A percentile compares a stretch with the other conserved stretches of the same genome.
These are phyloP conservation scores for Mythimna ferrago DNA, from an alignment of 2,888 invertebrate species.

Conservation along the genomic window DNA sequence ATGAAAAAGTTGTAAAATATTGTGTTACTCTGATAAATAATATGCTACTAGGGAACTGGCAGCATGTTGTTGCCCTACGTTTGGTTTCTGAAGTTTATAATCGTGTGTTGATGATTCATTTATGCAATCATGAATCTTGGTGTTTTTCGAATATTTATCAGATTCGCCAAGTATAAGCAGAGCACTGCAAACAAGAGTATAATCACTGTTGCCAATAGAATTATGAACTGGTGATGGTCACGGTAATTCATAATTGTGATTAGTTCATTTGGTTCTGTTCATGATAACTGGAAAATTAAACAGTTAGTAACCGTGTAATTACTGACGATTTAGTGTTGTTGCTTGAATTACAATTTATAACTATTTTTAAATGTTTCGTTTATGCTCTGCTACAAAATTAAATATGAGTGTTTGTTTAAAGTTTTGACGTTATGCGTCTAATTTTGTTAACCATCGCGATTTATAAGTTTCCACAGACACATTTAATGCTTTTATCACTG, in stretches of 20 bases:
- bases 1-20: not conserved
- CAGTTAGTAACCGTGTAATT: not conserved
- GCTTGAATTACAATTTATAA: too few relatives aligned
- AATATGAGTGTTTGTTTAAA: not conserved
- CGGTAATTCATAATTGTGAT: slow-evolving; percentile 1
- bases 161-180: slow-evolving; percentile 14
- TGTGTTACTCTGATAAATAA: not conserved
- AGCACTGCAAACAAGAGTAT: slow-evolving; percentile 12
- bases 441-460: slow-evolving; percentile 19
- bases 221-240: slow-evolving; percentile 16
- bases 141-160: not conserved
- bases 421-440: not conserved
- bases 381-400: not conserved
- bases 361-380: too few relatives aligned
- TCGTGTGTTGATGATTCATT: not conserved
- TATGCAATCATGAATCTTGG: not conserved
- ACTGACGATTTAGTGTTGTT: not conserved
- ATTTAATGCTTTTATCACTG: not conserved
- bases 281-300: not conserved
- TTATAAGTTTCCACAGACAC: not conserved
- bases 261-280: not conserved
- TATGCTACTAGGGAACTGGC: too few relatives aligned
- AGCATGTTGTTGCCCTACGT: not conserved
- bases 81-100: not conserved
- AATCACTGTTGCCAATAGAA: slow-evolving; percentile 3